Evolutionary conservation across 1,140 invertebrate genomes (phyloP).

Genomic region (Himalopsyche phryganea): DNA sequence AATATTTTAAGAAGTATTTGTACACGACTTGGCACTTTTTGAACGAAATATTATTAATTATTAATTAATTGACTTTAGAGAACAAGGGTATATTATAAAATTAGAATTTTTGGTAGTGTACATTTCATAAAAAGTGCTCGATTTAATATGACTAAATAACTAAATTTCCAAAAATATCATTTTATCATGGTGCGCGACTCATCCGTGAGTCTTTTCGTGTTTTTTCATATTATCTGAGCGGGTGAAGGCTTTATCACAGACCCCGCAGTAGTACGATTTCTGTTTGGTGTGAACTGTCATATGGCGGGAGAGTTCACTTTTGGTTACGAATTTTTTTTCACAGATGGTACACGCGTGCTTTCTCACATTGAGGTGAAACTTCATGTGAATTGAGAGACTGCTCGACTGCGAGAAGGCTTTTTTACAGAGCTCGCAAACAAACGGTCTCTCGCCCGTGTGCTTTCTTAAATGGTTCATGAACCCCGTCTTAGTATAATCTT

Average conservation of each 20-base stretch:
- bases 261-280: constrained; percentile 57
- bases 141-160: constrained; percentile 20
- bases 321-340: constrained; percentile 60
- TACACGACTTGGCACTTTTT: constrained; percentile 35
- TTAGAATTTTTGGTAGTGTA: constrained; percentile 31
- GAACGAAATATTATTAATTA: constrained; percentile 30
- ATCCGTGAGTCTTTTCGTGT: constrained; percentile 54
- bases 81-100: constrained; percentile 28
- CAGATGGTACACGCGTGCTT: constrained; percentile 54
- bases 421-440: constrained; percentile 59
- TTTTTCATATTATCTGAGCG: constrained; percentile 55
- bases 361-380: constrained; percentile 59
- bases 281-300: constrained; percentile 60
- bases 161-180: constrained; percentile 14
- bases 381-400: constrained; percentile 61
- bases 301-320: constrained; percentile 57
- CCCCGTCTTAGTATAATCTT: constrained; percentile 53
- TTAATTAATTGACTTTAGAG: constrained; percentile 10
- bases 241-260: constrained; percentile 55
- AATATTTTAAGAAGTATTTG: constrained; percentile 33
- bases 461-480: constrained; percentile 74
- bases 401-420: constrained; percentile 60
- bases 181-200: constrained; percentile 13
- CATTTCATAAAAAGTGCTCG: constrained; percentile 25
- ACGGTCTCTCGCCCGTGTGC: constrained; percentile 82